These are phyloP conservation scores for Pachypanchax playfairii DNA, from an alignment of 2,113 vertebrate genomes.

Conservation along the genomic window DNA sequence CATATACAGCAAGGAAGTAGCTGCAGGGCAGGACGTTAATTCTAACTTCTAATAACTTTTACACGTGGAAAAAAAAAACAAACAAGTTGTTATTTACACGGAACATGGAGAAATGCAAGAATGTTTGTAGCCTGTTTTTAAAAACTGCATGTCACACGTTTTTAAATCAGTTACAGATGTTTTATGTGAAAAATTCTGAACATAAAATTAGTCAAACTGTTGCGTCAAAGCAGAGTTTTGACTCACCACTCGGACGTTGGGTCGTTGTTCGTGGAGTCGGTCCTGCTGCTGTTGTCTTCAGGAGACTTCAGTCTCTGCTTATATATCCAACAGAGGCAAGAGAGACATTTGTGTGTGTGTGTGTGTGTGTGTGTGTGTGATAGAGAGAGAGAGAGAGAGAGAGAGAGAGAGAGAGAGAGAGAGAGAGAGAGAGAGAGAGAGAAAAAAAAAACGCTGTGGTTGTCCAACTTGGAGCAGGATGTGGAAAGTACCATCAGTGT, in stretches of 20 bases:
- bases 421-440: no score
- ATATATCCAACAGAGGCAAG: constrained; percentile 48
- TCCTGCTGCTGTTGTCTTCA: constrained; percentile 26
- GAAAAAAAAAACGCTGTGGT: no score
- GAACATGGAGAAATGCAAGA: no score
- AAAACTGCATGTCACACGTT: constrained; percentile 19
- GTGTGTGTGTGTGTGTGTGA: constrained; percentile 19
- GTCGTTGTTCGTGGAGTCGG: constrained; percentile 33
- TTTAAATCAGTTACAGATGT: neutral
- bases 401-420: no score
- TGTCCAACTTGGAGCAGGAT: constrained; percentile 60
- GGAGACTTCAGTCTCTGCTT: constrained; percentile 53
- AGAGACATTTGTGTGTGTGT: constrained; percentile 17
- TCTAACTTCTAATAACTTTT: neutral
- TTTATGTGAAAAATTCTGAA: neutral
- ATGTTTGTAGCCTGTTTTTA: neutral
- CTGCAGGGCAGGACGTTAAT: neutral
- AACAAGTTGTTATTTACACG: no score
- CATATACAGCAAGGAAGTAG: neutral
- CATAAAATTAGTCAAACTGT: neutral
- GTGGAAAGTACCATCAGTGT: constrained; percentile 68
- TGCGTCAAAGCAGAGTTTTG: neutral
- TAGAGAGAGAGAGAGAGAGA: neutral
- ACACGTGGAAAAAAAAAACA: no score
- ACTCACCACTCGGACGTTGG: constrained; percentile 1